These are phyloP conservation scores for Lacanobia wlatinum DNA, from an alignment of 2,888 invertebrate genomes.

Conservation along the genomic window DNA sequence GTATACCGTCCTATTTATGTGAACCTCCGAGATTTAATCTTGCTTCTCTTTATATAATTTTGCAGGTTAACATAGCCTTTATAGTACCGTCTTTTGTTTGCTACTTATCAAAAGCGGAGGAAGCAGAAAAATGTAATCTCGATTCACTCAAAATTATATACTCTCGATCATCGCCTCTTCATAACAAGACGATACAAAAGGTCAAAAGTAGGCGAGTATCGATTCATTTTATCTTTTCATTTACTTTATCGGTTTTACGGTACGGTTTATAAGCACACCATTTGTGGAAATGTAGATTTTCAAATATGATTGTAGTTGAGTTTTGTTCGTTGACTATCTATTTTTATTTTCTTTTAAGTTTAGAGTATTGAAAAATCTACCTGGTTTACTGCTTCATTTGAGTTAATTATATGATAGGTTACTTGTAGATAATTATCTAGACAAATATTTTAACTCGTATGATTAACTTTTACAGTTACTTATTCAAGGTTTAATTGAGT, in stretches of 20 bases:
- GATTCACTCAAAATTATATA: constrained; percentile 80
- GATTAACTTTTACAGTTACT: background rate
- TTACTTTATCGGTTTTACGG: constrained; percentile 12
- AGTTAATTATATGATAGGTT: constrained; percentile 2
- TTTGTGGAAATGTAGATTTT: background rate
- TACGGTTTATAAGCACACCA: background rate
- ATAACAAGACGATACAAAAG: constrained; percentile 78
- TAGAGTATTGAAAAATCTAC: background rate
- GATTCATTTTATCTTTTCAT: constrained; percentile 27
- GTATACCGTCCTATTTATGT: constrained; percentile 4
- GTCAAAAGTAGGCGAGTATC: constrained; percentile 77
- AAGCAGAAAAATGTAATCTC: constrained; percentile 71
- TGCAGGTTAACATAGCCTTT: constrained; percentile 80
- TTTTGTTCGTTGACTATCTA: background rate
- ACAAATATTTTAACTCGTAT: background rate
- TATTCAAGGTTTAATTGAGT: background rate
- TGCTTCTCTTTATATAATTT: constrained; percentile 44
- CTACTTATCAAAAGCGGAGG: constrained; percentile 73
- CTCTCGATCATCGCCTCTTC: constrained; percentile 80
- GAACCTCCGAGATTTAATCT: constrained; percentile 25
- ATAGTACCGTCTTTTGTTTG: constrained; percentile 75
- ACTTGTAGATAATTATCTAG: background rate
- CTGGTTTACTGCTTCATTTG: background rate
- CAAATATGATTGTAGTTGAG: constrained; percentile 1
- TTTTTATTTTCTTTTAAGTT: background rate